Evolutionary conservation across 2,113 vertebrate species (phyloP), one percentile per base, ranked within the genome.

Genomic region (Struthio camelus): DNA sequence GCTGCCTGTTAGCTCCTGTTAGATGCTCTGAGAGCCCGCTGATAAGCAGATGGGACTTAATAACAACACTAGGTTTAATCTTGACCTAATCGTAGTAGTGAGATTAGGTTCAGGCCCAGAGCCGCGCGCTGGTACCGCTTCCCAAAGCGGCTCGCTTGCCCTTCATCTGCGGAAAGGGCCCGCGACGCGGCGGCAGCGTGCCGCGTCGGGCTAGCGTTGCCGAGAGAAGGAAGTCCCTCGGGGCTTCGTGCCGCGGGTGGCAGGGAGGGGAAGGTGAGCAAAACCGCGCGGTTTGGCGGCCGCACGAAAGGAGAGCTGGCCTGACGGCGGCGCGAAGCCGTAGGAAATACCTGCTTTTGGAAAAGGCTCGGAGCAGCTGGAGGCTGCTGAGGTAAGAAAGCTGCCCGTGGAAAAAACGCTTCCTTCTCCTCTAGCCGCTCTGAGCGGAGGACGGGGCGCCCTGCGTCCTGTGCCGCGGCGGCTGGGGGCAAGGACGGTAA

Each of bases 131-230:
- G 11, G 10, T 6, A 27, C 12, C 11, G 24, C 24, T 66, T 44
- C 40, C 64, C 18, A 9, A 13, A 61, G 59, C 59, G 23, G 32
- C 19, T n/a, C n/a, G 30, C 59, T n/a, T 10, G 34, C n/a, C 25
- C 27, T 67, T 23, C 9, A 11, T 20, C 42, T 24, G 8, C 59
- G 23, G 23, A 11, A 36, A 62, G 59, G 59, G 59, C 56, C 11
- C 17, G 6, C 12, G 32, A 34, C 18, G 58, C 7, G 58, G 17
- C 17, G 10, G 58, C 32, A 22, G 58, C 18, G 11, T 36, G 59
- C 53, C 53, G 4, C 18, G 3, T 9, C 24, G 9, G 4, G 30
- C 6, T 7, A 54, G 36, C 0, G 3, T 9, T 38, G 12, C 65
- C 5, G 0, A 58, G 80, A 65, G 51, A 36, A 11, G 27, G 0